Conservation (phyloP, 1,140 invertebrate species). For the Pomphorhynchus laevis region DNA sequence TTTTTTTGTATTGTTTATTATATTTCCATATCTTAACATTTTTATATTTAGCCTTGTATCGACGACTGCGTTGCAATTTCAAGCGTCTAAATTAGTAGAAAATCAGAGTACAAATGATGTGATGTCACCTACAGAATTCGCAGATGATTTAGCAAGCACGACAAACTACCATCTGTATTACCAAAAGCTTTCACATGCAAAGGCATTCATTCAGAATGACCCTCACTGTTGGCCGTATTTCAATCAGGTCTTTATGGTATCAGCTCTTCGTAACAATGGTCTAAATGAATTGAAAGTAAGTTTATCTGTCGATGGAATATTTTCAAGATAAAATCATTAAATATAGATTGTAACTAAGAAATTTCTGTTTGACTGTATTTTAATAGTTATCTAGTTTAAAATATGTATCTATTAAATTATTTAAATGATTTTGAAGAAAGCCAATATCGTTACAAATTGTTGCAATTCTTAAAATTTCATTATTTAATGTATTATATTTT, state of each 20-base stretch:
- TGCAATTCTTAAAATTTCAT: too few species aligned
- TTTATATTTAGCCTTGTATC: too few species aligned
- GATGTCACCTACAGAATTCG: slow-evolving; percentile 7
- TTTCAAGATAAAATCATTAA: slow-evolving; percentile 3
- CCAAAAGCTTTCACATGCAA: slow-evolving; percentile 9
- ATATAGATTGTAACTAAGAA: background rate
- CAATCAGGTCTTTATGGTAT: slow-evolving; percentile 47
- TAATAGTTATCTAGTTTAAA: too few species aligned
- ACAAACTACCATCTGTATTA: slow-evolving; percentile 10
- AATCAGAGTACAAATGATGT: slow-evolving; percentile 5
- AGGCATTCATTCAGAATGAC: slow-evolving; percentile 12
- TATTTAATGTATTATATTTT: too few species aligned
- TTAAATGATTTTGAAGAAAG: too few species aligned
- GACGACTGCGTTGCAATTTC: too few species aligned
- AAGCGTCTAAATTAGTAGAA: too few species aligned
- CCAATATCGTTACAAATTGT: too few species aligned
- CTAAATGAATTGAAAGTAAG: slow-evolving; percentile 33
- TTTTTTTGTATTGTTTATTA: too few species aligned
- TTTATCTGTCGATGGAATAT: slow-evolving; percentile 12
- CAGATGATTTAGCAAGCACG: slow-evolving; percentile 6
- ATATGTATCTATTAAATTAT: too few species aligned
- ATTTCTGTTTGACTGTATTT: too few species aligned
- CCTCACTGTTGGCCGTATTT: slow-evolving; percentile 37
- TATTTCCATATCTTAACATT: too few species aligned
- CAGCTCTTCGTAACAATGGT: slow-evolving; percentile 39